Evolutionary conservation across 2,888 invertebrate genomes (phyloP), one percentile per base, ranked within the genome.

Genomic region (Junonia oenone): DNA sequence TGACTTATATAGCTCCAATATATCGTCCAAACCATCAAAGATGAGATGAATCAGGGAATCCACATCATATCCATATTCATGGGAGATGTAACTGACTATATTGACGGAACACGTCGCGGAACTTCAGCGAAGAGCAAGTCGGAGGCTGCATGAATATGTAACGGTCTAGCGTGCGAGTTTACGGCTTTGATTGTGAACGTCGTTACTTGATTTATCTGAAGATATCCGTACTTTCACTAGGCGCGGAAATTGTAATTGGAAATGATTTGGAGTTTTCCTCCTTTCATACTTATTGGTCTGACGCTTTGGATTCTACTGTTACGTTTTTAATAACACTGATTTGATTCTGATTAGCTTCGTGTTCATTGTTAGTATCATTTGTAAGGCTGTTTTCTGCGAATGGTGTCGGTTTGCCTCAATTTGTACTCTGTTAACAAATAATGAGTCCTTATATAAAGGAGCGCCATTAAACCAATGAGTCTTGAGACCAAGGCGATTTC

Each of bases 101-200:
- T 54, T 48, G 37, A 51, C 43, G 47, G 38, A 17, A 54, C 19
- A 14, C 31, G 37, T 26, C 33, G 55, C 49, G 45, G 46, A 50
- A 46, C 45, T 51, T 22, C n/a, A 14, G 27, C 38, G 29, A 50
- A 35, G 48, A 27, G 49, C 35, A 45, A 19, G 46, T 29, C 35
- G 43, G 26, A 43, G 29, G 26, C 19, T n/a, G 17, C 22, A 60
- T 60, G 57, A 60, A 58, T 61, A 53, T 55, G 60, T 52, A 58
- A 50, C 43, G 37, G 15, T 43, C 14, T 27, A 22, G 15, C 22
- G 19, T 33, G 14, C 6, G 14, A 8, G 14, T 8, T 19, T 26
- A 13, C 22, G 11, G 45, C 51, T 48, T 51, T 43, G 43, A 56
- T 47, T 51, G 46, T 38, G 11, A 47, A 51, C 40, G 43, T 43